Evolutionary conservation across 2,113 vertebrate genomes (phyloP).

Genomic region (Heptranchias perlo): DNA sequence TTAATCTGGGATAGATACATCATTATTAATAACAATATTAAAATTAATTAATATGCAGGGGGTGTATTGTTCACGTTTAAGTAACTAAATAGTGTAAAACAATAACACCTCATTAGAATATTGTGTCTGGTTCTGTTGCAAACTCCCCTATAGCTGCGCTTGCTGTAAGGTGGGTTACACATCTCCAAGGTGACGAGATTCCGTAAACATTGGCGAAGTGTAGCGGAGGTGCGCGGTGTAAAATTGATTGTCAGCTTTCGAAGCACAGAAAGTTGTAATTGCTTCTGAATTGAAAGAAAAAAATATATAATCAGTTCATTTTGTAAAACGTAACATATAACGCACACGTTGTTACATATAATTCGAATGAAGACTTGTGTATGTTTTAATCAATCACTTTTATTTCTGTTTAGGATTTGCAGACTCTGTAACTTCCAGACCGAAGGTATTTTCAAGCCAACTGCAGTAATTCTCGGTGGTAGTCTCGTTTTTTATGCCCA

Average conservation of each 20-base stretch:
- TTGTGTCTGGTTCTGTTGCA: not conserved
- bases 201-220: not conserved
- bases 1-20: not conserved
- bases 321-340: not conserved
- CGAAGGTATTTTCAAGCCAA: not conserved
- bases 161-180: not conserved
- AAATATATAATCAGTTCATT: not conserved
- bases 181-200: constrained; percentile 8
- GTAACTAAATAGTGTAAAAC: not conserved
- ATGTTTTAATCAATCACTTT: not conserved
- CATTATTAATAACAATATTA: not conserved
- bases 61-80: not conserved
- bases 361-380: not conserved
- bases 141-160: not conserved
- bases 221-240: not conserved
- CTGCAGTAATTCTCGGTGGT: not conserved
- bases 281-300: not conserved
- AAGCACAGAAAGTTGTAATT: not conserved
- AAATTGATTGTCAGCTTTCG: not conserved
- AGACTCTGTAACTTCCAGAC: not conserved
- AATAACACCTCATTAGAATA: not conserved
- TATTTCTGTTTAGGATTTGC: not conserved
- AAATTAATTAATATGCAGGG: not conserved
- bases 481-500: not conserved
- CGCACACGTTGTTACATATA: not conserved